Percentiles rank a stretch among this genome's conserved stretches.
phyloP scores from a whole-genome alignment of 2,888 invertebrate species.

The Noctua comes region DNA sequence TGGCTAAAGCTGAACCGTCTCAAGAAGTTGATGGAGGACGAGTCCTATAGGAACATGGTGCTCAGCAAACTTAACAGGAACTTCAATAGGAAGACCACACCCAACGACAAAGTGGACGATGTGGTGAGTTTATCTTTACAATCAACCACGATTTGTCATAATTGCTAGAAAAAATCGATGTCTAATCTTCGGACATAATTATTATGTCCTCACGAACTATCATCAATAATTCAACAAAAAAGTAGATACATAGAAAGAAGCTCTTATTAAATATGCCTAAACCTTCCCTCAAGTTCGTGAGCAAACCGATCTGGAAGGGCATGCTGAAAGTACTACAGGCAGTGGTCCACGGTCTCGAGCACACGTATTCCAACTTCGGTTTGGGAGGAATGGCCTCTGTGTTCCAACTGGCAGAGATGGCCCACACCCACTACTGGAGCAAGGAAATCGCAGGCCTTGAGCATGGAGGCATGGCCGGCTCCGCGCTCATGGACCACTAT shows the following conservation, averaged over 20 bases:
- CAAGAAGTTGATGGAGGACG: constrained; percentile 99
- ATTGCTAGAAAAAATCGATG: no score
- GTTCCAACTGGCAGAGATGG: constrained; percentile 99
- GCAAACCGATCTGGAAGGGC: constrained; percentile 98
- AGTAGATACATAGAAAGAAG: background rate
- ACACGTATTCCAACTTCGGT: constrained; percentile 97
- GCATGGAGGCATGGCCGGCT: constrained; percentile 89
- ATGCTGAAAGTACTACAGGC: constrained; percentile 98
- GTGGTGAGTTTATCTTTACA: constrained; percentile 92
- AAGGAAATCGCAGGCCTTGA: constrained; percentile 93
- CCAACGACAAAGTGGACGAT: constrained; percentile 99
- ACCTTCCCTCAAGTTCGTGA: constrained; percentile 92
- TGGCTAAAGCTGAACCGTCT: constrained; percentile 98
- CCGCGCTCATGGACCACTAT: constrained; percentile 79
- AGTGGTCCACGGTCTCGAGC: constrained; percentile 96
- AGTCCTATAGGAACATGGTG: constrained; percentile 98
- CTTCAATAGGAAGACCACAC: constrained; percentile 97
- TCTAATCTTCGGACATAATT: background rate
- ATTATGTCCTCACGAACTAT: background rate
- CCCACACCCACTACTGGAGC: constrained; percentile 99
- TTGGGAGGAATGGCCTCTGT: constrained; percentile 99
- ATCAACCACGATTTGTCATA: no score
- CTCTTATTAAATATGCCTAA: background rate
- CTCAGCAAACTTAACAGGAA: constrained; percentile 98
- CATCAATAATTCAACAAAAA: background rate